phyloP scores from a whole-genome alignment of 2,113 vertebrate genomes.

The Cervus canadensis region DNA sequence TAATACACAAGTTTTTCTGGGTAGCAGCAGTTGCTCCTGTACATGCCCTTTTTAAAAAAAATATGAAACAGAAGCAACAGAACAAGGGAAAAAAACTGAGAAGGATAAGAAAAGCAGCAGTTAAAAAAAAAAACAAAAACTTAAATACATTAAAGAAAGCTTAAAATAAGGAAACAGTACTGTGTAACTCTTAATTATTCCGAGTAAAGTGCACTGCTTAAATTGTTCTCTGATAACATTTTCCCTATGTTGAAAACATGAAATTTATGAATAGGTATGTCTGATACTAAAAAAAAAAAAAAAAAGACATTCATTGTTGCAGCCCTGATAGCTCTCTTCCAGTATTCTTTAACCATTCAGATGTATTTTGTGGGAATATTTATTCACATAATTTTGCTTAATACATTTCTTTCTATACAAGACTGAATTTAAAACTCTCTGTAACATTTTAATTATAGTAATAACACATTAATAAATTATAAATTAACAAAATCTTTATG shows the following conservation, averaged over 20 bases:
- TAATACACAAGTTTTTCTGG: slow-evolving; percentile 61
- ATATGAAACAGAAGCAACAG: slow-evolving; percentile 70
- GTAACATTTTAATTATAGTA: slow-evolving; percentile 72
- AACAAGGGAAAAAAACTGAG: slow-evolving; percentile 21
- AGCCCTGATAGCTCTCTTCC: slow-evolving; percentile 71
- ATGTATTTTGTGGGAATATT: slow-evolving; percentile 65
- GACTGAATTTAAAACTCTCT: slow-evolving; percentile 65
- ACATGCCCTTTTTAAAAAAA: slow-evolving; percentile 64
- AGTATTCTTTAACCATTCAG: slow-evolving; percentile 72
- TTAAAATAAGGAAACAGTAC: slow-evolving; percentile 6
- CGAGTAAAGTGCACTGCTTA: slow-evolving; percentile 57
- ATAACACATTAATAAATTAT: slow-evolving; percentile 80
- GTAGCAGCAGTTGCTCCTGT: slow-evolving; percentile 73
- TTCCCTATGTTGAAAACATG: slow-evolving; percentile 67
- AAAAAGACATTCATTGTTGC: slow-evolving; percentile 57
- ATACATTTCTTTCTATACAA: slow-evolving; percentile 65
- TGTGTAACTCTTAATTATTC: slow-evolving; percentile 39
- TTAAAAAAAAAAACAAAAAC: slow-evolving; percentile 46
- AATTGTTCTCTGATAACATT: slow-evolving; percentile 60
- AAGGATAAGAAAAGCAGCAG: slow-evolving; percentile 39
- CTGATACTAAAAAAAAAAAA: neutral
- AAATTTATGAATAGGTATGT: slow-evolving; percentile 13
- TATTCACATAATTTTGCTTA: slow-evolving; percentile 72
- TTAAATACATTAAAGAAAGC: slow-evolving; percentile 4
- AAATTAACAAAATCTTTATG: slow-evolving; percentile 80